Base-by-base conservation (phyloP, 2,797 vertebrate genomes). In the Glyptemys insculpta region DNA sequence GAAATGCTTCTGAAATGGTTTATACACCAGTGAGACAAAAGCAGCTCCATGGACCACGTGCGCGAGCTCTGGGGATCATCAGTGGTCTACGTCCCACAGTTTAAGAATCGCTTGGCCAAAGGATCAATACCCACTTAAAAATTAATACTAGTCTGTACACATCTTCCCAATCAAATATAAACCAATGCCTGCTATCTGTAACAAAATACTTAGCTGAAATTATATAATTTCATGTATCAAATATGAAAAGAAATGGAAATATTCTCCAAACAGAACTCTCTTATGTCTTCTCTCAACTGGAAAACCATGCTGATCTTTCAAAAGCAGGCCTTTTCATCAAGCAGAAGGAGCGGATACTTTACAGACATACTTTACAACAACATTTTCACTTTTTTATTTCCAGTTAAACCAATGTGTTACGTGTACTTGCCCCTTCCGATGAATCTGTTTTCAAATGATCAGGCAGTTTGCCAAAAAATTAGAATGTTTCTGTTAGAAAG, bases 191-290 rank as follows among this genome's bases (percentile, higher is more conserved):
- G 1, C 0, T 10, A 11, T 1, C 72, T 12, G 72, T 16, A 81
- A 16, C 12, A 12, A 82, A 78, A 79, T 0, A 47, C n/a, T 53
- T 31, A 1, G 79, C 54, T 0, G 1, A 50, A 74, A 31, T 0
- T 1, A 34, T 0, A 14, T 41, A 21, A 68, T 23, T n/a, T n/a
- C 41, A 72, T 1, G 11, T 21, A 6, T 0, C 1, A 23, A 49
- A 49, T 2, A 62, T 19, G 2, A 4, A 5, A 21, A 49, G 37
- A 82, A 87, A 52, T 3, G 57, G 31, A 8, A 4, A 27, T 12
- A 1, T n/a, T 80, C 62, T 34, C 34, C 49, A 1, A 4, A 2
- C 19, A 81, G 62, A 53, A 6, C 49, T 3, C 49, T 76, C 25
- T 44, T 27, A 31, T 8, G 27, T 31, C 27, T 18, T 78, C 27